These are phyloP conservation scores for Lasioglossum leucozonium DNA, from an alignment of 2,888 invertebrate genomes.

Conservation along the genomic window DNA sequence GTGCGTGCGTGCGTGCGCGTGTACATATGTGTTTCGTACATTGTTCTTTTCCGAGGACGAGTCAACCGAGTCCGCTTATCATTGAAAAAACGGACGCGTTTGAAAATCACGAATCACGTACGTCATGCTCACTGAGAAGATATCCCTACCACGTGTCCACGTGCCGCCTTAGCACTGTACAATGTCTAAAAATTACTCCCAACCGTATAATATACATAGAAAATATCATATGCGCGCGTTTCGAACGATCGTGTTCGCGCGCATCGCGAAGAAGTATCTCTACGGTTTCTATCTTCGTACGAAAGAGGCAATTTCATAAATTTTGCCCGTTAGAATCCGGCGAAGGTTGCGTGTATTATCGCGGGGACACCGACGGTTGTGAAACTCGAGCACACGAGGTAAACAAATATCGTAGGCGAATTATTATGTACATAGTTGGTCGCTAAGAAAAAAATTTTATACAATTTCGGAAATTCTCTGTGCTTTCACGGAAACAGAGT, in stretches of 20 bases:
- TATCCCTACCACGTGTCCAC: conserved; percentile 43
- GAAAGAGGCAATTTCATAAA: conserved; percentile 1
- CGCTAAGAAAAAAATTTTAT: background rate
- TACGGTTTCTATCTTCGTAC: background rate
- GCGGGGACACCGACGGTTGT: conserved; percentile 1
- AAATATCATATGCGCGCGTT: background rate
- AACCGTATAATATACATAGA: conserved; percentile 4
- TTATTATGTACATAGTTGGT: background rate
- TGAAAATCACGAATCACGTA: conserved; percentile 22
- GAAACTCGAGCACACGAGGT: conserved; percentile 6
- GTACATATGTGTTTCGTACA: background rate
- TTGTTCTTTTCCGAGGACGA: background rate
- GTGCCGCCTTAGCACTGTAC: background rate
- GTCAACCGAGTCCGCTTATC: background rate
- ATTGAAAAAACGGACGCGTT: conserved; percentile 29
- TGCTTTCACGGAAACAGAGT: background rate
- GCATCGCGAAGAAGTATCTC: background rate
- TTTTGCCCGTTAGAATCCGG: background rate
- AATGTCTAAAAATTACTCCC: conserved; percentile 6
- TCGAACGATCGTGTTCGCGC: background rate
- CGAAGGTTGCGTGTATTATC: background rate
- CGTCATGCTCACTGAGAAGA: conserved; percentile 15
- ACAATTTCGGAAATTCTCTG: background rate
- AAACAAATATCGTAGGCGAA: background rate
- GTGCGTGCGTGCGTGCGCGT: background rate